Percentiles rank a stretch among this genome's conserved stretches.
These are phyloP conservation scores for Berghia stephanieae DNA, from an alignment of 1,140 invertebrate genomes.

Conservation along the genomic window DNA sequence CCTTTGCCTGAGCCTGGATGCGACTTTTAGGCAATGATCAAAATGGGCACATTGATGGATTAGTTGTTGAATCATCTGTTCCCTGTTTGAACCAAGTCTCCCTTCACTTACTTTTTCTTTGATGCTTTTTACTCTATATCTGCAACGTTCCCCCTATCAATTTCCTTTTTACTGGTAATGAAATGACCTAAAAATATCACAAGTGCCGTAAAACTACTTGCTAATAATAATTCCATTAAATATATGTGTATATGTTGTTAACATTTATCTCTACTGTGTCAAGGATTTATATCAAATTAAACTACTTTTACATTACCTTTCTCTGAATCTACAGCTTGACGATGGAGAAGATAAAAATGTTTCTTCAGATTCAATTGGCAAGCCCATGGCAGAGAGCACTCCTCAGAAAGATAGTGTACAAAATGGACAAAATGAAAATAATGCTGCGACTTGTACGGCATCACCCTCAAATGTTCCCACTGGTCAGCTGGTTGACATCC, in stretches of 20 bases:
- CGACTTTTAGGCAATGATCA: too few species aligned
- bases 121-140: too few species aligned
- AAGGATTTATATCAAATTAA: not conserved
- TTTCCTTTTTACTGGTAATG: too few species aligned
- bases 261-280: not conserved
- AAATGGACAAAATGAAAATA: constrained; percentile 19
- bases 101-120: too few species aligned
- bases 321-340: constrained; percentile 22
- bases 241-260: not conserved
- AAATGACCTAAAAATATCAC: not conserved
- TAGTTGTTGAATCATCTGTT: too few species aligned
- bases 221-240: not conserved
- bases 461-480: constrained; percentile 30
- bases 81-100: too few species aligned
- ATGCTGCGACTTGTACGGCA: too few species aligned
- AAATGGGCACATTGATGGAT: too few species aligned
- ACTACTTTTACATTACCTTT: not conserved
- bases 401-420: constrained; percentile 43
- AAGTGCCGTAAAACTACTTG: not conserved
- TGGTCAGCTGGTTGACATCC: constrained; percentile 57
- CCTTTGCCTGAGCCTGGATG: too few species aligned
- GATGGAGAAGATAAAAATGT: constrained; percentile 11
- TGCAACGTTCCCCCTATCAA: too few species aligned
- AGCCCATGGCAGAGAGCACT: constrained; percentile 51
- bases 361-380: constrained; percentile 24